phyloP scores from a whole-genome alignment of 2,888 invertebrate genomes.

The Acanthosepion lycidas region DNA sequence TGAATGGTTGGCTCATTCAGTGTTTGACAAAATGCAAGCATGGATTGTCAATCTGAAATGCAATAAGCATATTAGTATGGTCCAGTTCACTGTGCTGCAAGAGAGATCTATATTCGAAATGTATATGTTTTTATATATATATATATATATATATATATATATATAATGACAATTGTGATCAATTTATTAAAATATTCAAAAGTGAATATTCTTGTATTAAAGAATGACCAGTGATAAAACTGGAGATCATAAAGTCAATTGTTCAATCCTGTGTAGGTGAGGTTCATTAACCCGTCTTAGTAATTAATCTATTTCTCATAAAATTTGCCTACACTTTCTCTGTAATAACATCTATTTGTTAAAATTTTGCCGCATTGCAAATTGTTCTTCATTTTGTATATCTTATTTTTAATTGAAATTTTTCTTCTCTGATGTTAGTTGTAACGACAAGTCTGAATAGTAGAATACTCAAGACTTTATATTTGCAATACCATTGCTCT shows the following conservation, averaged over 20 bases:
- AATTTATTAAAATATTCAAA: neutral
- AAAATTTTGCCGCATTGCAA: neutral
- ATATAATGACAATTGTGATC: neutral
- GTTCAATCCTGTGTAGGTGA: neutral
- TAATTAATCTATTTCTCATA: neutral
- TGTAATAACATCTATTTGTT: neutral
- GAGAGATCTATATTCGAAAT: neutral
- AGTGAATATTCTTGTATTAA: neutral
- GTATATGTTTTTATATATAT: neutral
- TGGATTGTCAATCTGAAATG: neutral
- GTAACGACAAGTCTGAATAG: no score
- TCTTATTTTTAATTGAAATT: neutral
- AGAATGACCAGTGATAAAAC: neutral
- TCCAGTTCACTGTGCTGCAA: neutral
- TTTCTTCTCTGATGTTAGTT: no score
- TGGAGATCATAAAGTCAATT: neutral
- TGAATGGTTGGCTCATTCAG: neutral
- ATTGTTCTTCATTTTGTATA: neutral
- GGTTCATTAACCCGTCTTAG: neutral
- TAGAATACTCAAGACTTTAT: no score
- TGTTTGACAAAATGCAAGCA: neutral
- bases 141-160: conserved; percentile 18
- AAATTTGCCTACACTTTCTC: neutral
- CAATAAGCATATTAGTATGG: conserved; percentile 33
- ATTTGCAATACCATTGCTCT: no score